phyloP scores from a whole-genome alignment of 2,888 invertebrate genomes.

The Rhaphigaster nebulosa region DNA sequence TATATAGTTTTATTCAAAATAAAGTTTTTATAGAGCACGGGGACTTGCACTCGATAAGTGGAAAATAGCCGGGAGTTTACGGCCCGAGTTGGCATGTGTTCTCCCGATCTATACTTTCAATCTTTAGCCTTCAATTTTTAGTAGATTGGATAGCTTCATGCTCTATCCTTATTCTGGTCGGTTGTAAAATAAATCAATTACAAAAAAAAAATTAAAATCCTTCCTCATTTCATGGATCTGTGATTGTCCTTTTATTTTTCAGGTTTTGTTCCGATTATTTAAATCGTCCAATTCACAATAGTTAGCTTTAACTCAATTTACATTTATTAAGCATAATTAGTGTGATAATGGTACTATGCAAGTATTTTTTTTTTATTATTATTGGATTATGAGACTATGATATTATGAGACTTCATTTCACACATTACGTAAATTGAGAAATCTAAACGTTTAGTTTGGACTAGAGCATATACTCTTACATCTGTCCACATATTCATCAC shows the following conservation, averaged over 20 bases:
- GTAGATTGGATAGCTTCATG: not conserved
- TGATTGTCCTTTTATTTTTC: not conserved
- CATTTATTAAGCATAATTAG: too few species aligned
- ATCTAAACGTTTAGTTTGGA: too few species aligned
- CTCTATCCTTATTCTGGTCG: not conserved
- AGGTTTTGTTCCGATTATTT: not conserved
- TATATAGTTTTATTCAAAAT: slow-evolving; percentile 11
- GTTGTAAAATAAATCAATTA: not conserved
- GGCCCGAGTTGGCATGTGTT: not conserved
- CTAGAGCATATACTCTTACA: too few species aligned
- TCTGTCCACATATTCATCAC: too few species aligned
- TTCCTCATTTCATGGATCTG: too few species aligned
- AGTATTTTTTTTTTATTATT: too few species aligned
- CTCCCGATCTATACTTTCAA: not conserved
- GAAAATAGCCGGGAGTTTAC: not conserved
- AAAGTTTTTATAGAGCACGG: not conserved
- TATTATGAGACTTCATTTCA: too few species aligned
- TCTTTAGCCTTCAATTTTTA: not conserved
- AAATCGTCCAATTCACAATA: too few species aligned
- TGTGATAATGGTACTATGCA: too few species aligned
- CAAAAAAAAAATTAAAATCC: not conserved
- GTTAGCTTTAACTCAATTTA: too few species aligned
- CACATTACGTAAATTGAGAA: too few species aligned
- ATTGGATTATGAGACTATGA: too few species aligned
- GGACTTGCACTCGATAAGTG: not conserved